These are phyloP conservation scores for Drosophila ustulata DNA, from an alignment of 2,888 invertebrate species.

Conservation along the genomic window DNA sequence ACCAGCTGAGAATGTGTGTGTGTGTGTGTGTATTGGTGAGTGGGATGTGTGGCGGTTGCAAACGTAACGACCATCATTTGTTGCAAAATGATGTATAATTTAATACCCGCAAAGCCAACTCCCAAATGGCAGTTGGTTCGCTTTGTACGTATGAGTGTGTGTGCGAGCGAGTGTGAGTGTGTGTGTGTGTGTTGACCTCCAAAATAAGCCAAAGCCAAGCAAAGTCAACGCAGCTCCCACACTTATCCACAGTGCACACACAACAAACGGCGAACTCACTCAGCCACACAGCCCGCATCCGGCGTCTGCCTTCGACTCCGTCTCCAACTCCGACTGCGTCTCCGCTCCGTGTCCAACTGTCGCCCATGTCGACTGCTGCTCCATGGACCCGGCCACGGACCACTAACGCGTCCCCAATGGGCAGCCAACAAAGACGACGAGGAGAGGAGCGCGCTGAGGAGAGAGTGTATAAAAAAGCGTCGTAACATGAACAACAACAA, in stretches of 20 bases:
- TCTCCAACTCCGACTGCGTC: not conserved
- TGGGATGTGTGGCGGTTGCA: slow-evolving; percentile 33
- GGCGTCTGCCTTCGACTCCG: slow-evolving; percentile 25
- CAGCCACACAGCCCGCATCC: slow-evolving; percentile 53
- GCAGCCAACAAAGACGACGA: slow-evolving; percentile 74
- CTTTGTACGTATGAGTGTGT: slow-evolving; percentile 12
- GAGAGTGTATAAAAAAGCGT: slow-evolving; percentile 62
- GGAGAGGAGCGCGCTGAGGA: slow-evolving; percentile 42
- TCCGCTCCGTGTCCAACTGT: slow-evolving; percentile 3
- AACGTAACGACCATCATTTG: slow-evolving; percentile 81
- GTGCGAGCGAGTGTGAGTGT: slow-evolving; percentile 14
- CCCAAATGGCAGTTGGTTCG: slow-evolving; percentile 67
- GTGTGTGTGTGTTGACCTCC: slow-evolving; percentile 65
- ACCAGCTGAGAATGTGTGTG: not conserved
- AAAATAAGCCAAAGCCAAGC: slow-evolving; percentile 73
- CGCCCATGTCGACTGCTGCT: not conserved
- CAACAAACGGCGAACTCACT: not conserved
- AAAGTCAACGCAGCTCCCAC: slow-evolving; percentile 68
- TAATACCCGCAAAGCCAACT: slow-evolving; percentile 83
- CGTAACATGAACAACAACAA: slow-evolving; percentile 33
- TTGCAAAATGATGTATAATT: slow-evolving; percentile 82
- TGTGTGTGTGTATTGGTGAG: slow-evolving; percentile 9
- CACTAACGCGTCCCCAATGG: slow-evolving; percentile 81
- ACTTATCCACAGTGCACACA: slow-evolving; percentile 32
- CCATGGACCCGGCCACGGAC: slow-evolving; percentile 61